Base-by-base conservation (phyloP, 2,888 invertebrate species). In the Eueremaeus valkanovi region DNA sequence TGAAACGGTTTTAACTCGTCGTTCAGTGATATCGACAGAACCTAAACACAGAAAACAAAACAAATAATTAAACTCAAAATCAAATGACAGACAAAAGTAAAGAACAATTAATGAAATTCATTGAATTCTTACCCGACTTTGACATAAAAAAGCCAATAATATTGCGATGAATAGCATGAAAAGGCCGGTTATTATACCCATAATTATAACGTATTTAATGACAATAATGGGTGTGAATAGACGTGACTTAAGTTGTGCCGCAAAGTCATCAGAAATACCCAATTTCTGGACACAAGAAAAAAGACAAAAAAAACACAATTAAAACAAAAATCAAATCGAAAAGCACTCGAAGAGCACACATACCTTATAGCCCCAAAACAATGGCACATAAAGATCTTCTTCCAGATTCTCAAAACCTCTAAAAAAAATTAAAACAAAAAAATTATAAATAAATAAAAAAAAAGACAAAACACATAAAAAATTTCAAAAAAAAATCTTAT, bases 321-420 rank as follows among this genome's bases (percentile, higher is more conserved):
- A 21, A 51, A 55, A 36, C 24, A 72, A 51, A 40, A n/a, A n/a
- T n/a, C n/a, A n/a, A n/a, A n/a, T n/a, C n/a, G n/a, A n/a, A n/a
- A n/a, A n/a, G n/a, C n/a, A n/a, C n/a, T n/a, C n/a, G n/a, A n/a
- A n/a, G n/a, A 16, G 18, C 11, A 51, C 18, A 75, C 51, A 29
- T 70, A 75, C 75, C 31, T 75, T 75, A 29, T 75, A 75, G 6
- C 75, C 75, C 75, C 75, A 75, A 58, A 75, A 75, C 21, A 75
- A 36, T 3, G 75, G 75, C 3, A 75, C 31, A 36, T 75, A 75
- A n/a, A 75, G 72, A 45, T 75, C 75, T 27, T 75, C 61, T 11
- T 27, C 40, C 27, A 75, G 18, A 27, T 75, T 75, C 29, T 75
- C 72, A 42, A 75, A 75, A n/a, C 75, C 88, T 74, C 86, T 78